phyloP scores from a whole-genome alignment of 2,113 vertebrate species.

The Lepus timidus region DNA sequence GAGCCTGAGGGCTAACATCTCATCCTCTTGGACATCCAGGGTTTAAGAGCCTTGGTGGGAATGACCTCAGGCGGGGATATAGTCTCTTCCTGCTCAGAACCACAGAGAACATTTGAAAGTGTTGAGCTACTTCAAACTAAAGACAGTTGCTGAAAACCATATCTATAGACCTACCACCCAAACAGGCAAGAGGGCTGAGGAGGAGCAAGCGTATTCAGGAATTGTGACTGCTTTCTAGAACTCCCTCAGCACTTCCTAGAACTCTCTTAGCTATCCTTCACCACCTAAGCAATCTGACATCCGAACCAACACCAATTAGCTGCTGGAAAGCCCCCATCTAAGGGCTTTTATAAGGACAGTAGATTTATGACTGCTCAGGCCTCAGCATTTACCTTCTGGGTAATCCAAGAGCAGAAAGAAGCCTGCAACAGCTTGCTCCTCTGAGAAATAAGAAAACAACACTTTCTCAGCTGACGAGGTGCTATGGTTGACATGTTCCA shows the following conservation, averaged over 20 bases:
- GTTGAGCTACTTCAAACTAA: background rate
- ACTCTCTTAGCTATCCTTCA: background rate
- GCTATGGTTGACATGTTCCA: background rate
- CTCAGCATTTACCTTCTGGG: background rate
- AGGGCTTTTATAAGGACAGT: background rate
- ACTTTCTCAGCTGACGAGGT: constrained; percentile 61
- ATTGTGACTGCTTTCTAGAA: background rate
- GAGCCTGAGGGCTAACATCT: background rate
- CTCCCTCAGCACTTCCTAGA: background rate
- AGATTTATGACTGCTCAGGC: constrained; percentile 14
- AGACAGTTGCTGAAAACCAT: background rate
- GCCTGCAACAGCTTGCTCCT: background rate
- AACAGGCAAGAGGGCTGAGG: background rate
- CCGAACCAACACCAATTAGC: constrained; percentile 35
- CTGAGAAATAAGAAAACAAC: background rate
- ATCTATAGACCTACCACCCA: background rate
- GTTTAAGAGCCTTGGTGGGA: background rate
- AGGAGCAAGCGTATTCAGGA: background rate
- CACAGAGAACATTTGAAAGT: background rate
- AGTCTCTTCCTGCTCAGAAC: background rate
- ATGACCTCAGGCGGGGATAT: background rate
- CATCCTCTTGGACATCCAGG: background rate
- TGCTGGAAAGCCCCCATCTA: background rate
- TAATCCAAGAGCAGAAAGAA: constrained; percentile 8
- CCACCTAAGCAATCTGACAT: constrained; percentile 2